Conservation (phyloP, 2,888 invertebrate genomes). For the Netelia virgata region DNA sequence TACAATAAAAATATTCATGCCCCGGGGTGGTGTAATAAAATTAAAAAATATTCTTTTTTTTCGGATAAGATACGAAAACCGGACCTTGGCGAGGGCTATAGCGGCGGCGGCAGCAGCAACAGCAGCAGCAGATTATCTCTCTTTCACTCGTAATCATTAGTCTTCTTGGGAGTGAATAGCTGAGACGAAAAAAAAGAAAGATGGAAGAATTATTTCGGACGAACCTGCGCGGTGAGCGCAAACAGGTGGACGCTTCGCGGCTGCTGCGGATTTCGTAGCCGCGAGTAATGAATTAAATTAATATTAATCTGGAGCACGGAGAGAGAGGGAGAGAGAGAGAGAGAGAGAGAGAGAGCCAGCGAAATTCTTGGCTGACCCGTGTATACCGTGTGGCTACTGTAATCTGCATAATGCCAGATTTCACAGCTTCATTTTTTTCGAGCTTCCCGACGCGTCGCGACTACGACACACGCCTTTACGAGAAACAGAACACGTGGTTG, state of each 20-base stretch:
- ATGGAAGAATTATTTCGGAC: slow-evolving; percentile 58
- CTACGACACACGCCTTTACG: slow-evolving; percentile 7
- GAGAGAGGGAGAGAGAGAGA: slow-evolving; percentile 61
- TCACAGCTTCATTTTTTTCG: slow-evolving; percentile 72
- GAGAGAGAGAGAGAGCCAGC: slow-evolving; percentile 34
- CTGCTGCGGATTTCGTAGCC: slow-evolving; percentile 76
- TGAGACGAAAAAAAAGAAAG: slow-evolving; percentile 64
- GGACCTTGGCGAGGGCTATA: slow-evolving; percentile 57
- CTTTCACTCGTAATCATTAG: slow-evolving; percentile 79
- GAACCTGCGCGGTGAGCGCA: slow-evolving; percentile 67
- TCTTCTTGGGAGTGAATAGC: slow-evolving; percentile 72
- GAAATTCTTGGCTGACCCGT: slow-evolving; percentile 56
- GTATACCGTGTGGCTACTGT: slow-evolving; percentile 60
- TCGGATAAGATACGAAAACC: slow-evolving; percentile 54
- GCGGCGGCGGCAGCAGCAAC: slow-evolving; percentile 55
- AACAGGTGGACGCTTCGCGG: slow-evolving; percentile 65
- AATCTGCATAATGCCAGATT: slow-evolving; percentile 82
- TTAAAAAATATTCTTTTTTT: slow-evolving; percentile 29
- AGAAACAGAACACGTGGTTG: slow-evolving; percentile 24
- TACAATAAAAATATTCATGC: slow-evolving; percentile 63
- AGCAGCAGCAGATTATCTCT: slow-evolving; percentile 62
- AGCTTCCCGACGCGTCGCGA: slow-evolving; percentile 5
- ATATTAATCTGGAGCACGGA: slow-evolving; percentile 82
- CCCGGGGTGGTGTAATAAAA: slow-evolving; percentile 45
- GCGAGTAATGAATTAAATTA: slow-evolving; percentile 83